A percentile compares a stretch with the other conserved stretches of the same genome.
Conservation (phyloP, 2,888 invertebrate species). For the Villa cingulata region DNA sequence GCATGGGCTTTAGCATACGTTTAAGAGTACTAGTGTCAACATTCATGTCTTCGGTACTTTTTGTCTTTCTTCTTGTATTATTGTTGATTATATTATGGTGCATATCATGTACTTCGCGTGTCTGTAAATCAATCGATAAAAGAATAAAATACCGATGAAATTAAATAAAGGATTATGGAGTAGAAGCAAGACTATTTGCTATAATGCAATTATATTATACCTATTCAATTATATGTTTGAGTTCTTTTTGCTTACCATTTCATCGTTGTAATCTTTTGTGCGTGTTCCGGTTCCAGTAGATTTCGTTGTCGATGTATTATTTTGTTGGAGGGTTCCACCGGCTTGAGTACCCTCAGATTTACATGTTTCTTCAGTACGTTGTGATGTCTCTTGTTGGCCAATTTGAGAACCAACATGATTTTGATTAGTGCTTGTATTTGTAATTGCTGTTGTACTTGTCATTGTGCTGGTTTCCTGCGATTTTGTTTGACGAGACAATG, state of each 20-base stretch:
- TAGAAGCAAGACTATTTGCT: too few relatives aligned
- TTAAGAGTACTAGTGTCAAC: constrained; percentile 55
- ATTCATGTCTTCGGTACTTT: constrained; percentile 84
- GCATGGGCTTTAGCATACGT: constrained; percentile 88
- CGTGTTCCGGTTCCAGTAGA: constrained; percentile 47
- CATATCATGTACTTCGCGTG: constrained; percentile 55
- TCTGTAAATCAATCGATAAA: constrained; percentile 31
- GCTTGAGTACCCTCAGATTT: constrained; percentile 75
- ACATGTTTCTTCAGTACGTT: constrained; percentile 45
- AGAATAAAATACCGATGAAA: neutral
- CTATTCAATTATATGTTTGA: too few relatives aligned
- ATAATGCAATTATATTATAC: too few relatives aligned
- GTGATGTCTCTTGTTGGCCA: constrained; percentile 37
- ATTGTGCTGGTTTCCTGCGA: constrained; percentile 57
- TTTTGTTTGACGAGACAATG: constrained; percentile 51
- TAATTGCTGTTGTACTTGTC: constrained; percentile 49
- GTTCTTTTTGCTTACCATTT: constrained; percentile 38
- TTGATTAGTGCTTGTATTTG: constrained; percentile 52
- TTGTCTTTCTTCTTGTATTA: constrained; percentile 67
- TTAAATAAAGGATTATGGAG: too few relatives aligned
- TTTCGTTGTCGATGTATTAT: constrained; percentile 45
- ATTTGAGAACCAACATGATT: constrained; percentile 51
- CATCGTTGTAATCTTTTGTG: constrained; percentile 53
- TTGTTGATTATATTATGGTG: constrained; percentile 61
- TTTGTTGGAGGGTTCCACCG: constrained; percentile 52